Conservation (phyloP, 2,113 vertebrate genomes). For the Mustela lutreola region DNA sequence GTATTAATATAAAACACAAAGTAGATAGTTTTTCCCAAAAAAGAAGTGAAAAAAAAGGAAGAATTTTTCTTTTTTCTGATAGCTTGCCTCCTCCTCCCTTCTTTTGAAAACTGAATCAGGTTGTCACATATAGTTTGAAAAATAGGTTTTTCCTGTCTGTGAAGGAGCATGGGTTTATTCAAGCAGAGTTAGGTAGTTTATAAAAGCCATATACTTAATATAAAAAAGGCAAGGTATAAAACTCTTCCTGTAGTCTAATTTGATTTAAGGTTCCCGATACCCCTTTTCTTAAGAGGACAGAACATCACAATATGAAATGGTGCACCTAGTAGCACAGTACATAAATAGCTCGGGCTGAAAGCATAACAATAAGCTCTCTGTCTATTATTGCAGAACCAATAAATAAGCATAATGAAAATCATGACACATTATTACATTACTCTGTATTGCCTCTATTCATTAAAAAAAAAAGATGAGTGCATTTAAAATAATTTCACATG, state of each 20-base stretch:
- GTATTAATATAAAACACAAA: background rate
- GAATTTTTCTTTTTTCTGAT: background rate
- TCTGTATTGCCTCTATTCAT: conserved; percentile 83
- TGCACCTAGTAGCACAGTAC: conserved; percentile 55
- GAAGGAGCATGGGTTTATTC: conserved; percentile 21
- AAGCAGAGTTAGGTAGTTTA: conserved; percentile 38
- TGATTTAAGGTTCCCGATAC: conserved; percentile 51
- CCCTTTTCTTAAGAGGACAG: conserved; percentile 64
- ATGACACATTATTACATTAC: conserved; percentile 85
- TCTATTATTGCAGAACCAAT: conserved; percentile 79
- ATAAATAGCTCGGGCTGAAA: conserved; percentile 78
- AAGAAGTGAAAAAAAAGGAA: conserved; percentile 6
- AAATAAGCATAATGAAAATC: conserved; percentile 88
- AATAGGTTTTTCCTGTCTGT: background rate
- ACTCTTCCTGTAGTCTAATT: background rate
- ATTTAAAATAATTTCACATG: conserved; percentile 84
- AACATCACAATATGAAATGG: conserved; percentile 47
- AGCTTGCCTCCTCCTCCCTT: background rate
- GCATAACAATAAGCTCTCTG: conserved; percentile 74
- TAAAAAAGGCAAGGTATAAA: conserved; percentile 44
- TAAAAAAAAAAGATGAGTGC: conserved; percentile 75
- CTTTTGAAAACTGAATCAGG: background rate
- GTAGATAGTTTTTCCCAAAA: background rate
- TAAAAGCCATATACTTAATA: background rate
- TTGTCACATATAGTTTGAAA: conserved; percentile 21